Evolutionary conservation across 2,113 vertebrate genomes (phyloP).

Genomic region (Danionella cerebrum): DNA sequence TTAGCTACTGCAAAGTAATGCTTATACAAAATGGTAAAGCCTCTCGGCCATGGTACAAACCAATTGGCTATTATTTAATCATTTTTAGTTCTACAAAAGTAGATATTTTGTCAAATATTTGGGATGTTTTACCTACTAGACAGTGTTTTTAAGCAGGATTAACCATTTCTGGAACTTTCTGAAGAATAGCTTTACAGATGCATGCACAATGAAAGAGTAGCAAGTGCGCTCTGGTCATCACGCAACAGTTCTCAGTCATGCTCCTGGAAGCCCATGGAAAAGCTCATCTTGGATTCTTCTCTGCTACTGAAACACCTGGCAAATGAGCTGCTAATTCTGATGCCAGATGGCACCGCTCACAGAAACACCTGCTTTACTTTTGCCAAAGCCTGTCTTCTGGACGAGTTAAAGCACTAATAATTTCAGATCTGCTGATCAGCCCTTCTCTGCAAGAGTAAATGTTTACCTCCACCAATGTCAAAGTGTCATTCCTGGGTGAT

Average conservation of each 20-base stretch:
- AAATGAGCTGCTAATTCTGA: constrained; percentile 49
- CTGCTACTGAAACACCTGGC: constrained; percentile 54
- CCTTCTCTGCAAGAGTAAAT: constrained; percentile 11
- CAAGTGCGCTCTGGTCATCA: constrained; percentile 7
- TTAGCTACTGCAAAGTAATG: no score
- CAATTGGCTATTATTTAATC: no score
- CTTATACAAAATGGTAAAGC: no score
- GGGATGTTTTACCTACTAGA: no score
- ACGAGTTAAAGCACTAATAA: constrained; percentile 46
- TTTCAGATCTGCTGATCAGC: constrained; percentile 39
- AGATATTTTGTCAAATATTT: no score
- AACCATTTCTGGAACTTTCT: no score
- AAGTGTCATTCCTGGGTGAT: not conserved
- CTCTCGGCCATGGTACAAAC: no score
- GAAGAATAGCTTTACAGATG: constrained; percentile 5
- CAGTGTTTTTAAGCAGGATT: no score
- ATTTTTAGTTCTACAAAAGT: no score
- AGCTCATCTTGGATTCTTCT: constrained; percentile 42
- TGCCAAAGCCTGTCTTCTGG: constrained; percentile 27
- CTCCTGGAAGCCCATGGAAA: constrained; percentile 34
- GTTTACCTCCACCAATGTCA: constrained; percentile 33
- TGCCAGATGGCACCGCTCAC: constrained; percentile 59
- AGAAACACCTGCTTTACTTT: constrained; percentile 56
- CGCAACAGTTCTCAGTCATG: constrained; percentile 36
- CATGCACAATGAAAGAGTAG: constrained; percentile 11